Conservation (phyloP, 2,113 vertebrate genomes). For the Heterochromis multidens region DNA sequence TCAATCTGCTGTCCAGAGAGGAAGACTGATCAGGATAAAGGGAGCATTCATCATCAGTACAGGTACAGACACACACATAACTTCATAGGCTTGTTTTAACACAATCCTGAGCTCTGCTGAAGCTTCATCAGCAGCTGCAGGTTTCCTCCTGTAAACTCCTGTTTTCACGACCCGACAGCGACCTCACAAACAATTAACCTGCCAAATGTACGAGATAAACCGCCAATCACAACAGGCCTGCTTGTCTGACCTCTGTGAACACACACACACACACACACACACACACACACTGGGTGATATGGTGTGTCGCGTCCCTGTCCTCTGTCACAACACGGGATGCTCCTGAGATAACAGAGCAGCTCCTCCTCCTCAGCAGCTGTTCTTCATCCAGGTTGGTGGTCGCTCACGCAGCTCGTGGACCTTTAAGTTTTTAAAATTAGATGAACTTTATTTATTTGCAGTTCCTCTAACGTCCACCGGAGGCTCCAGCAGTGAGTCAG, state of each 20-base stretch:
- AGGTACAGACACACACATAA: conserved; percentile 3
- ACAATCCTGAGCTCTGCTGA: background rate
- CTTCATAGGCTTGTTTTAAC: background rate
- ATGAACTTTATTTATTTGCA: background rate
- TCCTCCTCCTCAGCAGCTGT: background rate
- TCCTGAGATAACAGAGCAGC: conserved; percentile 35
- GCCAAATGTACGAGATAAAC: conserved; percentile 16
- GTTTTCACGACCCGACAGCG: conserved; percentile 4
- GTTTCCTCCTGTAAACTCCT: background rate
- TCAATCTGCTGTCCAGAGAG: conserved; percentile 42
- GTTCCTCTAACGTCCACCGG: background rate
- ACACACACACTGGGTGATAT: background rate
- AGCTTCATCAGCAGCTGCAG: background rate
- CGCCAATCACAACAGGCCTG: background rate
- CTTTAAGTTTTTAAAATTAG: background rate
- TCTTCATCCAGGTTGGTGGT: conserved; percentile 37
- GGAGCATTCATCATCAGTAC: conserved; percentile 34
- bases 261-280: background rate
- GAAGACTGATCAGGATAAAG: conserved; percentile 37
- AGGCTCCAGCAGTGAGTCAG: background rate
- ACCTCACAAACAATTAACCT: conserved; percentile 27
- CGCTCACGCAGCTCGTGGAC: background rate
- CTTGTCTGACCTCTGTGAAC: background rate
- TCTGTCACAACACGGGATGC: conserved; percentile 29
- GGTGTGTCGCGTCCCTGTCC: background rate